These are phyloP conservation scores for Cynopterus brachyotis DNA, from an alignment of 2,113 vertebrate genomes.

Conservation along the genomic window DNA sequence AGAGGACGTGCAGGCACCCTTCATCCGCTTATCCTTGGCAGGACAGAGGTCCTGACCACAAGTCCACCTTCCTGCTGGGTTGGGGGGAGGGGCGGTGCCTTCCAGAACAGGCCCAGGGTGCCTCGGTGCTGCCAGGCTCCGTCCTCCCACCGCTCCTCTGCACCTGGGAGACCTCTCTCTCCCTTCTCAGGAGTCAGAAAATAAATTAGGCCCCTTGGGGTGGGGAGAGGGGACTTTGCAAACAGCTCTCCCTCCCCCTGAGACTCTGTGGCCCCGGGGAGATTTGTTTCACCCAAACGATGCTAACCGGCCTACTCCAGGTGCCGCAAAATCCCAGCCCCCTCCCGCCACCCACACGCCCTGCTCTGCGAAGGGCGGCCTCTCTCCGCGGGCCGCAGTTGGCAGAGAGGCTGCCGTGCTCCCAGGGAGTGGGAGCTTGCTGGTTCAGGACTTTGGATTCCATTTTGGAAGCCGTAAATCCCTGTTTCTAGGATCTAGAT, in stretches of 20 bases:
- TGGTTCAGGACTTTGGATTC: not conserved
- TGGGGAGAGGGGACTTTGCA: constrained; percentile 48
- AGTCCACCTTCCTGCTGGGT: not conserved
- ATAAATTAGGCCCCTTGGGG: constrained; percentile 72
- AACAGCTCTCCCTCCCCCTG: constrained; percentile 40
- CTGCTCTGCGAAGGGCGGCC: not conserved
- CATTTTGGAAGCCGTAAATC: not conserved
- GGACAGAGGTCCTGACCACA: not conserved
- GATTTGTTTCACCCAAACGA: constrained; percentile 37
- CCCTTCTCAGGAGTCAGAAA: constrained; percentile 62
- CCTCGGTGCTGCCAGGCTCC: constrained; percentile 34
- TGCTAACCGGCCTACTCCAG: constrained; percentile 10
- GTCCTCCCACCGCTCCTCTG: not conserved
- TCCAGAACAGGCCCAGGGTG: not conserved
- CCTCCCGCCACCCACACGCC: not conserved
- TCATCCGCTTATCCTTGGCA: not conserved
- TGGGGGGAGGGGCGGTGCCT: not conserved
- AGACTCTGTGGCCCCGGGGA: not conserved
- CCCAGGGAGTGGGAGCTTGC: not conserved
- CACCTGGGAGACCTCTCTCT: constrained; percentile 35
- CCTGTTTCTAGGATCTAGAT: not conserved
- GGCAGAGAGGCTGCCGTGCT: not conserved
- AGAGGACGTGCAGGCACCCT: not conserved
- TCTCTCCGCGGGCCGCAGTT: not conserved
- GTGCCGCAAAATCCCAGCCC: not conserved